Base-by-base conservation (phyloP, 2,113 vertebrate species). In the Gobius niger region DNA sequence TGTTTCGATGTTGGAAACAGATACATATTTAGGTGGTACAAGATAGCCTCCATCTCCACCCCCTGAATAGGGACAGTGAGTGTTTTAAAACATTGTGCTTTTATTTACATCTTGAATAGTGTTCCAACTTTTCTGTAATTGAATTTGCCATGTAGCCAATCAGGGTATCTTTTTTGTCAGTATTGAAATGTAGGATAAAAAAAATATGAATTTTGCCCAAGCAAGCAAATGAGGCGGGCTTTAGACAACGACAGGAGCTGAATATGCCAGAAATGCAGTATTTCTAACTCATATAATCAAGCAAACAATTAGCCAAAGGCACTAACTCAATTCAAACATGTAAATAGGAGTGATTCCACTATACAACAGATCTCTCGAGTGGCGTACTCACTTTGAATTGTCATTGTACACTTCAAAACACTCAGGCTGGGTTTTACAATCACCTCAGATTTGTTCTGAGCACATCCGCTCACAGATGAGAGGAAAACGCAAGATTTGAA, bases 401-500 rank as follows among this genome's bases (percentile, higher is more conserved):
- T 34, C 24, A 34, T 34, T 3, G 3, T 13, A 41, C 57, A 16
- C 57, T 60, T 60, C 57, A 60, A 60, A 60, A 14, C 40, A 9
- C n/a, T 60, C 15, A 42, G 15, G 42, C 34, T 42, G 40, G 74
- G 65, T 78, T 73, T 72, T 57, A 66, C 41, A 75, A 73, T 79
- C 71, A 63, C 67, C 44, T 40, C 61, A 82, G 47, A 75, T 64
- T 44, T 59, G 50, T 53, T 53, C 34, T 49, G 63, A 75, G 56
- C 65, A 59, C 75, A 77, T 63, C 49, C 65, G 75, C 76, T 70
- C 68, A 73, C 47, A 63, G 19, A 65, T 16, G 42, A 47, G 67
- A 69, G 64, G 56, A 46, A 10, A 60, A 59, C 60, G 59, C 44
- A 15, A 44, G 16, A 62, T 68, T 12, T 52, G 65, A 66, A 65